Base-by-base conservation (phyloP, 2,888 invertebrate species). In the Chymomyza fuscimana region DNA sequence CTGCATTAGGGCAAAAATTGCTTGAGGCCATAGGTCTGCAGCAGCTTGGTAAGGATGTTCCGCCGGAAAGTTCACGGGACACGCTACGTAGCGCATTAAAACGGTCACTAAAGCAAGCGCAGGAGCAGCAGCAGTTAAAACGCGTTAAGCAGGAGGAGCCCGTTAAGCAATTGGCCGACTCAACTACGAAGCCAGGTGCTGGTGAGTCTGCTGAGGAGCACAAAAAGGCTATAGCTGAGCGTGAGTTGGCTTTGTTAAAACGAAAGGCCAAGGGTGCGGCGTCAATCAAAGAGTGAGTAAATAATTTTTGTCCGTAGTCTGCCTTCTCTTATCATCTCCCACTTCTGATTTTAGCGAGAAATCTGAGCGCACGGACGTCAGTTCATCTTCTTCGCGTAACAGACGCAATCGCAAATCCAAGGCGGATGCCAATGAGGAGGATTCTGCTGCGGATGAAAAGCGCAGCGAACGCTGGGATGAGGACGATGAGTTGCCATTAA, bases 81-180 rank as follows among this genome's bases (percentile, higher is more conserved):
- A 81, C 89, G 3, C 72, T 90, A 10, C 79, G 89, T 12, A 86
- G 86, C 25, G 89, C 89, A 5, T 71, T 90, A 12, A 89, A 89
- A 58, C 89, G 89, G 15, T 89, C 89, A 0, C 72, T 90, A 6
- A 88, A 90, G 16, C 81, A 90, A 56, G 90, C 89, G 5, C 90
- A 90, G 66, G 89, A 90, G 46, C 90, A 89, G 54, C 89, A 85
- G 12, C 86, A 89, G 61, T 40, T 82, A 0, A 86, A 87, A 32
- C 83, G 87, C 3, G 81, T 78, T 22, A 90, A 89, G 46, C 89
- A 82, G 36, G 90, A 82, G 63, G 77, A 85, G 29, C 79, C 80
- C n/a, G 84, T 82, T n/a, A 88, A 82, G 72, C 90, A 86, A 67
- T 73, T 87, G 71, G 90, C 91, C 0, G 90, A 91, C 32, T 90